These are phyloP conservation scores for Clarias platycephalus DNA, from an alignment of 2,797 vertebrate genomes.

Conservation along the genomic window DNA sequence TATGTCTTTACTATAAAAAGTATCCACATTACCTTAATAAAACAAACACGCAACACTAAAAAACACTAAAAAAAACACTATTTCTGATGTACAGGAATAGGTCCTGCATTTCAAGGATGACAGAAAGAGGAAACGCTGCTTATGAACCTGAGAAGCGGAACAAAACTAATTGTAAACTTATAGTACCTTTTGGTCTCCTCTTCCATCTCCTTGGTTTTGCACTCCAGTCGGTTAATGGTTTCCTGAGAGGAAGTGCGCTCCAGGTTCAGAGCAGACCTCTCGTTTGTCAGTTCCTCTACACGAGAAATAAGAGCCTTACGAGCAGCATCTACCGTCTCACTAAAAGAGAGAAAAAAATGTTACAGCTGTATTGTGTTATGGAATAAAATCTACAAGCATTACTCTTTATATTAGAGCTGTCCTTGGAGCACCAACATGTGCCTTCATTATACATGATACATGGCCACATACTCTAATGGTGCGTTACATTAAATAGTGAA, in stretches of 20 bases:
- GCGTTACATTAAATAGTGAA: not conserved
- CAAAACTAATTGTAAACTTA: not conserved
- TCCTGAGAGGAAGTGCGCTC: conserved; percentile 70
- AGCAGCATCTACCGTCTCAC: conserved; percentile 72
- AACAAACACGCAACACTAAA: too few relatives aligned
- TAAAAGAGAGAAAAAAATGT: conserved; percentile 41
- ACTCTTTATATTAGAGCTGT: not conserved
- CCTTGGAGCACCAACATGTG: not conserved
- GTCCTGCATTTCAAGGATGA: not conserved
- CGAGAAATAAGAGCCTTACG: conserved; percentile 77
- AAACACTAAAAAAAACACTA: too few relatives aligned
- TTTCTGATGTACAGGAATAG: not conserved
- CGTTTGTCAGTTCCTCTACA: conserved; percentile 77
- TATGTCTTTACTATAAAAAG: not conserved
- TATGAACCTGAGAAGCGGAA: not conserved
- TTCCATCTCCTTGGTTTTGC: conserved; percentile 74
- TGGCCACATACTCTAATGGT: not conserved
- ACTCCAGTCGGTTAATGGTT: conserved; percentile 67
- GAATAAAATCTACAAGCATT: not conserved
- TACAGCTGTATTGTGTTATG: not conserved
- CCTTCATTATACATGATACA: not conserved
- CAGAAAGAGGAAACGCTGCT: not conserved
- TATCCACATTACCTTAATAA: too few relatives aligned
- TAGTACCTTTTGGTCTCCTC: conserved; percentile 75
- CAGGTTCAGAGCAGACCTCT: conserved; percentile 71